These are phyloP conservation scores for Mactra quadrangularis DNA, from an alignment of 1,140 invertebrate genomes.

Conservation along the genomic window DNA sequence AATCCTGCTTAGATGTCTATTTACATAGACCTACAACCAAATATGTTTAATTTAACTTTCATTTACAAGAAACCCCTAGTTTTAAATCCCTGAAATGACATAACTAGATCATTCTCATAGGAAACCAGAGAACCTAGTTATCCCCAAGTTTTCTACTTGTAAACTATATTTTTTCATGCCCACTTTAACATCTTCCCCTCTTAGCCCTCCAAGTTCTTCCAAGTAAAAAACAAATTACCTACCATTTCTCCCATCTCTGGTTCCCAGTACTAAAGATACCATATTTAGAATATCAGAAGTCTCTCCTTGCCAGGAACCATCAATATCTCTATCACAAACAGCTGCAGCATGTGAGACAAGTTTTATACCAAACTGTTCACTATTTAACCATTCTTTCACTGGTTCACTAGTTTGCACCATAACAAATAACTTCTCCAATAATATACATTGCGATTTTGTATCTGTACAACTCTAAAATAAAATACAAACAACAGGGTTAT, in stretches of 20 bases:
- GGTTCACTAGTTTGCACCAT: slow-evolving; percentile 19
- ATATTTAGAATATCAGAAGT: slow-evolving; percentile 62
- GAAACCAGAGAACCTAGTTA: too few relatives aligned
- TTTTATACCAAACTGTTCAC: slow-evolving; percentile 66
- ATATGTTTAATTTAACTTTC: too few relatives aligned
- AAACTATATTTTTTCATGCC: too few relatives aligned
- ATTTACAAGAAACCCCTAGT: too few relatives aligned
- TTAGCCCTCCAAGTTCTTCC: too few relatives aligned
- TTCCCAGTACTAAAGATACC: slow-evolving; percentile 70
- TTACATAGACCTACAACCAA: too few relatives aligned
- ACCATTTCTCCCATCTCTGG: slow-evolving; percentile 67
- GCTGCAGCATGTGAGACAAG: slow-evolving; percentile 63
- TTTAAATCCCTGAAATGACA: too few relatives aligned
- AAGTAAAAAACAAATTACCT: too few relatives aligned
- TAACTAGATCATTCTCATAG: too few relatives aligned
- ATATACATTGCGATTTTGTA: slow-evolving; percentile 31
- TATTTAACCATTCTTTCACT: slow-evolving; percentile 70
- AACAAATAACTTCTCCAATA: slow-evolving; percentile 67
- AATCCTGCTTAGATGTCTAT: too few relatives aligned
- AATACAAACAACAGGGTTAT: slow-evolving; percentile 1
- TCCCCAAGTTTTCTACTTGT: too few relatives aligned
- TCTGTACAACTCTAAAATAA: slow-evolving; percentile 40
- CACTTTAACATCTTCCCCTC: too few relatives aligned
- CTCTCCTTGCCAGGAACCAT: slow-evolving; percentile 31
- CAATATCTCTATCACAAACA: slow-evolving; percentile 67